These are phyloP conservation scores for Entomobrya multifasciata DNA, from an alignment of 2,888 invertebrate species.

Conservation along the genomic window DNA sequence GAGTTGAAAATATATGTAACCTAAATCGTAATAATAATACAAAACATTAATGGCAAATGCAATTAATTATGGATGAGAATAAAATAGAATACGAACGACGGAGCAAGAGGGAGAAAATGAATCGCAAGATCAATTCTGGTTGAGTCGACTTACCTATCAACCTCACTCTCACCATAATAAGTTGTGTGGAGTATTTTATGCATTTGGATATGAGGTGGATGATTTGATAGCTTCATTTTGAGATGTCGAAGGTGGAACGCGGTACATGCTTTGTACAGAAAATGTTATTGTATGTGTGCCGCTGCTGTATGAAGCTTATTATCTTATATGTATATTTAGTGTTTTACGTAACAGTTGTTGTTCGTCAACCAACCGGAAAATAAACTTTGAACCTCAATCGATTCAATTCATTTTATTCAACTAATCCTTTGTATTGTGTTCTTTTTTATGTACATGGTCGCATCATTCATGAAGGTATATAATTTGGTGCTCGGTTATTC, in stretches of 20 bases:
- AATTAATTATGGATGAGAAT: slow-evolving; percentile 63
- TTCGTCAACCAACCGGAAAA: slow-evolving; percentile 65
- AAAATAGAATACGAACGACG: too few species aligned
- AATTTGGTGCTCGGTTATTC: too few species aligned
- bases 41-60: slow-evolving; percentile 56
- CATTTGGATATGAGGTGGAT: not conserved
- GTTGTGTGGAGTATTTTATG: too few species aligned
- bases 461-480: too few species aligned
- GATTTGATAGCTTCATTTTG: too few species aligned
- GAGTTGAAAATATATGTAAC: slow-evolving; percentile 2
- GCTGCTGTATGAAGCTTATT: not conserved
- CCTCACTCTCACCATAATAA: not conserved
- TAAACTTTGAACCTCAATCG: slow-evolving; percentile 70
- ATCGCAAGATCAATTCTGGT: too few species aligned
- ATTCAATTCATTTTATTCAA: slow-evolving; percentile 25
- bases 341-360: slow-evolving; percentile 58
- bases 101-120: too few species aligned
- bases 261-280: too few species aligned
- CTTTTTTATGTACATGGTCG: too few species aligned
- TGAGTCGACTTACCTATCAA: not conserved
- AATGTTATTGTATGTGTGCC: too few species aligned
- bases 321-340: slow-evolving; percentile 39
- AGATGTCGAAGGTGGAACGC: not conserved
- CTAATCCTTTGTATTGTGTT: slow-evolving; percentile 18
- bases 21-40: not conserved